Evolutionary conservation across 92 coral and sea anemone genomes (phyloP).

Genomic region (Anthopleura xanthogrammica): DNA sequence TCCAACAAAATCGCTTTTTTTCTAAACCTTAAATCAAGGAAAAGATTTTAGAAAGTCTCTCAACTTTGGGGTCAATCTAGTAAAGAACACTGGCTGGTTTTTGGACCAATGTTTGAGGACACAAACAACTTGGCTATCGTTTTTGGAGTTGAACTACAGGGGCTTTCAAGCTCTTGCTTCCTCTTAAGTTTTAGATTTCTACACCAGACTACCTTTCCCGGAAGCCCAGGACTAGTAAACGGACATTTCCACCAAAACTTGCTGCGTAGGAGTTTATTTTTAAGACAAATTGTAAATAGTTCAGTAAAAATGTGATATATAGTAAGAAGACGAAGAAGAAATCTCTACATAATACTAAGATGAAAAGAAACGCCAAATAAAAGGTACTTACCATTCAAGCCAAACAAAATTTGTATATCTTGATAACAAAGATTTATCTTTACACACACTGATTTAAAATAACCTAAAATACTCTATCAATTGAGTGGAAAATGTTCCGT

Average conservation of each 20-base stretch:
- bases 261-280: constrained; percentile 25
- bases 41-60: not conserved
- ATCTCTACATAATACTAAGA: not conserved
- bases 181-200: not conserved
- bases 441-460: not conserved
- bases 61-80: not conserved
- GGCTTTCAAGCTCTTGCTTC: constrained; percentile 5
- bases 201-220: constrained; percentile 2
- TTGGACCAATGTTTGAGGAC: not conserved
- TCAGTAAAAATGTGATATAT: constrained; percentile 3
- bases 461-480: not conserved
- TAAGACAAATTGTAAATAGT: constrained; percentile 15
- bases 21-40: not conserved
- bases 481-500: not conserved
- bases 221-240: constrained; percentile 7
- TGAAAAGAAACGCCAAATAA: constrained; percentile 1
- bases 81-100: not conserved
- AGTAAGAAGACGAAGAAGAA: not conserved
- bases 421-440: not conserved
- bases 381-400: not conserved
- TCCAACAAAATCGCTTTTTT: not conserved
- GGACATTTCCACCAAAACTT: constrained; percentile 11
- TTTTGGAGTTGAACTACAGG: not conserved
- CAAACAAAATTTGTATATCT: not conserved
- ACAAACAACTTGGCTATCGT: not conserved